Conservation (phyloP, 1,140 invertebrate species). For the Hyles vespertilio region DNA sequence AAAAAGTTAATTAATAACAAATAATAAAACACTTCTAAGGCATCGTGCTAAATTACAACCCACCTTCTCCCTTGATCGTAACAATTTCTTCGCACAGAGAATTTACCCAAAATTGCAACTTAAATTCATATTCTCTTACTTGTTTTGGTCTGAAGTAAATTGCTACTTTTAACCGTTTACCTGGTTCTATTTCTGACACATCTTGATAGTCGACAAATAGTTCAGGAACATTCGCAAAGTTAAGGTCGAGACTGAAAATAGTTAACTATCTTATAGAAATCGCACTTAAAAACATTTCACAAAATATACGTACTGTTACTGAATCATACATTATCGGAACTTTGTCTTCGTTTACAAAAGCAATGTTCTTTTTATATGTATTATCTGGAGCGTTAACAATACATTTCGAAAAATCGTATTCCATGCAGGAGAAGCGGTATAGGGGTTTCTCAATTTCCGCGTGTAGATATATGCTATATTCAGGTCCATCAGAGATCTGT, state of each 20-base stretch:
- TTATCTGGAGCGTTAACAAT: constrained; percentile 57
- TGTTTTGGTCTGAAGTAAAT: constrained; percentile 60
- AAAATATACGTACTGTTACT: too few species aligned
- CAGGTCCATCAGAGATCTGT: constrained; percentile 62
- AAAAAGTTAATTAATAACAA: neutral
- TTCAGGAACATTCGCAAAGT: constrained; percentile 52
- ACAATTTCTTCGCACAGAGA: constrained; percentile 64
- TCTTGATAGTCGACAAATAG: constrained; percentile 43
- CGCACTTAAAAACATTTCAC: constrained; percentile 7
- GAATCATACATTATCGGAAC: constrained; percentile 37
- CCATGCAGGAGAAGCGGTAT: constrained; percentile 57
- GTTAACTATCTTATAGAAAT: constrained; percentile 2
- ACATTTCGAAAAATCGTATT: constrained; percentile 58
- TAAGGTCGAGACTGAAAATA: constrained; percentile 51
- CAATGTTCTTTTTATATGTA: constrained; percentile 60
- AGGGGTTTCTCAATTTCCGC: constrained; percentile 58
- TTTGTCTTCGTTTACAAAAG: constrained; percentile 52
- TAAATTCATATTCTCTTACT: constrained; percentile 59
- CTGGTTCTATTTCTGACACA: constrained; percentile 32
- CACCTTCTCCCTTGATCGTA: constrained; percentile 63
- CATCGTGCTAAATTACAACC: neutral
- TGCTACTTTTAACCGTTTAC: constrained; percentile 42
- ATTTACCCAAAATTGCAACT: constrained; percentile 63
- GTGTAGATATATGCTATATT: constrained; percentile 51
- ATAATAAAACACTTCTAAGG: neutral